Evolutionary conservation across 2,888 invertebrate species (phyloP).

Genomic region (Beris chalybata): DNA sequence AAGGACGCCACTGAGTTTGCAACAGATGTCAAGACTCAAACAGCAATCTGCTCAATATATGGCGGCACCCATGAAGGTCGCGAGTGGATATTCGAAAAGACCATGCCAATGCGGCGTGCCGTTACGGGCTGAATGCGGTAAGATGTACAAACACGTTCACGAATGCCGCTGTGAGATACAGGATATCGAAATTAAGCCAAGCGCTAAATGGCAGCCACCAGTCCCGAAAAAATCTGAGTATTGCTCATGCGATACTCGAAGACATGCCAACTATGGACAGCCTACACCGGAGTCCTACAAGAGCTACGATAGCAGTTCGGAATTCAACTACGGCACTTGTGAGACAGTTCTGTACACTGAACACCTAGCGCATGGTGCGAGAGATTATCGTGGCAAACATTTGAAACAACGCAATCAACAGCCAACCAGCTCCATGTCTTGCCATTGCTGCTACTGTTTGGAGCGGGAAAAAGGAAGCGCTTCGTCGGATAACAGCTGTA

Average conservation of each 20-base stretch:
- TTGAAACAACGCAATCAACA: no score
- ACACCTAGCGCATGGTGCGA: neutral
- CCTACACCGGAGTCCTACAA: neutral
- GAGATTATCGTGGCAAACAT: neutral
- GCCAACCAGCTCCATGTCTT: neutral
- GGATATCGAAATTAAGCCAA: neutral
- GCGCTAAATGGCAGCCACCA: neutral
- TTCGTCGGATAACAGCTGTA: neutral
- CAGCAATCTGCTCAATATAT: neutral
- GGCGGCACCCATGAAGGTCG: neutral
- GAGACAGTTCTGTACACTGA: neutral
- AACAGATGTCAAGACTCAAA: neutral
- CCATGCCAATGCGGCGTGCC: slow-evolving; percentile 4
- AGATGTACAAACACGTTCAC: neutral
- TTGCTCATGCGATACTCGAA: neutral
- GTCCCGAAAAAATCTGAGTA: neutral
- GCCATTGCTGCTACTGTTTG: neutral
- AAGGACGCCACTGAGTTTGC: neutral
- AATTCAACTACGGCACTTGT: neutral
- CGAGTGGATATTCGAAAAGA: neutral
- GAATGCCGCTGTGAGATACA: neutral
- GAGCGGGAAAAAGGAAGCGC: neutral
- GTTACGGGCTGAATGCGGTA: slow-evolving; percentile 5
- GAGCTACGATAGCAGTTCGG: no score
- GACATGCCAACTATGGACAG: no score